phyloP scores from a whole-genome alignment of 2,113 vertebrate species.

The Struthio camelus region DNA sequence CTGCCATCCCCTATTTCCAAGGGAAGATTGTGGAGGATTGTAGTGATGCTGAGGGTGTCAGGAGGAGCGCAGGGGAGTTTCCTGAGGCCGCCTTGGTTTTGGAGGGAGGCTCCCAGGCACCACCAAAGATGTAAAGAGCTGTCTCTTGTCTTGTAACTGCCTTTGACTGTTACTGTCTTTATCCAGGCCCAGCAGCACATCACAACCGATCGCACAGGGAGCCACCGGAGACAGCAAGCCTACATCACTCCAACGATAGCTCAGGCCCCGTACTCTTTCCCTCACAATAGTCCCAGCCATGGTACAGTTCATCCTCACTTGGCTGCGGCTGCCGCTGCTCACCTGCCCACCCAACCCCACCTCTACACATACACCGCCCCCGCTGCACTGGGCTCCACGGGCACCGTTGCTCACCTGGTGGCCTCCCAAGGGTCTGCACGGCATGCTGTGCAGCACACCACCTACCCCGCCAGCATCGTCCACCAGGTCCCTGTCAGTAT shows the following conservation, averaged over 20 bases:
- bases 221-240: constrained; percentile 93
- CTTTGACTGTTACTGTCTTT: constrained; percentile 50
- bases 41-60: background rate
- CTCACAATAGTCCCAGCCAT: constrained; percentile 93
- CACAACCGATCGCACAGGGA: constrained; percentile 84
- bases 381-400: constrained; percentile 89
- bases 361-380: constrained; percentile 95
- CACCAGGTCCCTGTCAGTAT: constrained; percentile 98
- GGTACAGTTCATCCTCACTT: constrained; percentile 91
- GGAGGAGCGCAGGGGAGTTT: background rate
- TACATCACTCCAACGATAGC: constrained; percentile 96
- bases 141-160: background rate
- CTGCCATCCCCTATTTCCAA: background rate
- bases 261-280: constrained; percentile 94
- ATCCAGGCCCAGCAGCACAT: constrained; percentile 93
- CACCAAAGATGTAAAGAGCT: background rate
- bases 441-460: constrained; percentile 89
- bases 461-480: constrained; percentile 92
- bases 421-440: constrained; percentile 91
- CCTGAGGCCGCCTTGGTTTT: background rate
- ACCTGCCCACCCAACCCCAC: constrained; percentile 92
- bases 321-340: constrained; percentile 84
- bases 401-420: constrained; percentile 95
- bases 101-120: background rate
- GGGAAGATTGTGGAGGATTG: background rate